A percentile compares a stretch with the other conserved stretches of the same genome.
These are phyloP conservation scores for Falco naumanni DNA, from an alignment of 2,797 vertebrate genomes.

Conservation along the genomic window DNA sequence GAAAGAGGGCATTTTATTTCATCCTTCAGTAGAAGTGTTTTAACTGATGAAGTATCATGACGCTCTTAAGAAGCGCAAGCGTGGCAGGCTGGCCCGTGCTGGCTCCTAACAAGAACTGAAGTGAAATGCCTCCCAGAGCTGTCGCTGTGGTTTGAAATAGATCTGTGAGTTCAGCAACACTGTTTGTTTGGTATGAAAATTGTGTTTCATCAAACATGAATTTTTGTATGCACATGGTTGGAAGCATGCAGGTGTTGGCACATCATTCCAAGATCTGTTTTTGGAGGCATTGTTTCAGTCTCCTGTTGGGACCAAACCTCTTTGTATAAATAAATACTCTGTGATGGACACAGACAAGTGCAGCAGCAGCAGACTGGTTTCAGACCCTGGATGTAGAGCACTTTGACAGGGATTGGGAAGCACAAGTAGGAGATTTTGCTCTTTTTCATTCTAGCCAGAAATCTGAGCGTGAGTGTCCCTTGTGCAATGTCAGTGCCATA, in stretches of 20 bases:
- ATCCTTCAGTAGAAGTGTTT: not conserved
- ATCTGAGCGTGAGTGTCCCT: fast-evolving
- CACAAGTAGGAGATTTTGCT: fast-evolving
- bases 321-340: not conserved
- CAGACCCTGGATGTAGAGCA: not conserved
- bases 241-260: not conserved
- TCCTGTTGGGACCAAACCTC: not conserved
- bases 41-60: not conserved
- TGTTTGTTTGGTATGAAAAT: not conserved
- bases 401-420: not conserved
- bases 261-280: not conserved
- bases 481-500: not conserved
- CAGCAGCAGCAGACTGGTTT: not conserved
- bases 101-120: not conserved
- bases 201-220: not conserved
- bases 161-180: not conserved
- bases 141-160: not conserved
- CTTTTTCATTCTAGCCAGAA: not conserved
- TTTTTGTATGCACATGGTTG: not conserved
- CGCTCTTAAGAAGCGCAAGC: not conserved
- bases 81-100: not conserved
- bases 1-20: not conserved
- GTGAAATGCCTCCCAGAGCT: not conserved
- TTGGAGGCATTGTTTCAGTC: not conserved
- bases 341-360: not conserved